A percentile compares a stretch with the other conserved stretches of the same genome.
These are phyloP conservation scores for Amazona guildingii DNA, from an alignment of 2,113 vertebrate genomes.

Conservation along the genomic window DNA sequence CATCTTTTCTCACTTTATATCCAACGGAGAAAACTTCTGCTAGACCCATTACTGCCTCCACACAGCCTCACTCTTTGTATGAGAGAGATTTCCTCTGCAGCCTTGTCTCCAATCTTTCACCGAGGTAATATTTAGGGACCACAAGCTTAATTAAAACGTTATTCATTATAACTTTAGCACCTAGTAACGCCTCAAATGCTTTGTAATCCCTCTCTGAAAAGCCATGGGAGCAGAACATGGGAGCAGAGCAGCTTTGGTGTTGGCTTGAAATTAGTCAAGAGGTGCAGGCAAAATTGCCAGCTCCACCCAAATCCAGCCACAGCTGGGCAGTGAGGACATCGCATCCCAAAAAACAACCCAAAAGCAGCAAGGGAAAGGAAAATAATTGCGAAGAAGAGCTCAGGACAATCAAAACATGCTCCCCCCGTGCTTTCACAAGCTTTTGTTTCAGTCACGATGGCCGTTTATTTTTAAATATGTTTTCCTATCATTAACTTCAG, in stretches of 20 bases:
- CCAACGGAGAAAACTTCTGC: conserved; percentile 39
- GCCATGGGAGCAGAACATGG: neutral
- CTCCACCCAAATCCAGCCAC: neutral
- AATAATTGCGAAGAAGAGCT: neutral
- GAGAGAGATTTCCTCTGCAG: neutral
- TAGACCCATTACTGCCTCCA: conserved; percentile 48
- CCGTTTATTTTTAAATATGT: neutral
- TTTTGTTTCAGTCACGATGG: neutral
- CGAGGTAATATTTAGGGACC: neutral
- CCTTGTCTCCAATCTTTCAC: conserved; percentile 17
- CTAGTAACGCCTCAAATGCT: neutral
- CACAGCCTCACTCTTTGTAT: neutral
- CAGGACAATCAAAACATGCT: neutral
- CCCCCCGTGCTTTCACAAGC: neutral
- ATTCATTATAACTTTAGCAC: neutral
- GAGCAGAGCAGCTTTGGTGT: neutral
- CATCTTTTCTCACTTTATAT: conserved; percentile 44
- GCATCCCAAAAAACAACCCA: neutral
- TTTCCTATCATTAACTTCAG: conserved; percentile 41
- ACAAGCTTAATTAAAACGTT: conserved; percentile 14
- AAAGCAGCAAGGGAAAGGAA: neutral
- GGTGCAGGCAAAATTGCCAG: neutral
- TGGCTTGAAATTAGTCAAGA: neutral
- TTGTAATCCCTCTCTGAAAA: neutral
- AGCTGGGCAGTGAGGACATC: neutral